Evolutionary conservation across 1,140 invertebrate genomes (phyloP).

Genomic region (Physella acuta): DNA sequence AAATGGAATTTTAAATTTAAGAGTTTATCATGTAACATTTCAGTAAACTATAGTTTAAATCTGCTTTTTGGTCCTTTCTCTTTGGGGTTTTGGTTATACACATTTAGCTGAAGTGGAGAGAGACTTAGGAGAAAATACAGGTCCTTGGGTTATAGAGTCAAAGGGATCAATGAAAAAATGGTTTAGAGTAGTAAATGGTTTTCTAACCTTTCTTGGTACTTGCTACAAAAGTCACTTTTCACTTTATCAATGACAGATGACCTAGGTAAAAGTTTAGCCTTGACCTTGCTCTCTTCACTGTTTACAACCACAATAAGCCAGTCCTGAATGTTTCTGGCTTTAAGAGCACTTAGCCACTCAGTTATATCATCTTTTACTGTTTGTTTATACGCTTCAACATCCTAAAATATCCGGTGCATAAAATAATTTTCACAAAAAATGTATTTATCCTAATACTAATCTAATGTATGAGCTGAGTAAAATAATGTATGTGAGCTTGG

Average conservation of each 20-base stretch:
- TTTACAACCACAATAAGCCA: conserved; percentile 94
- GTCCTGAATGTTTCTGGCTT: conserved; percentile 75
- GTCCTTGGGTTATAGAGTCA: no score
- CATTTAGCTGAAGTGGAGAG: no score
- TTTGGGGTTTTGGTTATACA: no score
- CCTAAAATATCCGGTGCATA: conserved; percentile 70
- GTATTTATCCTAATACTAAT: no score
- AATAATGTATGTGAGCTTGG: no score
- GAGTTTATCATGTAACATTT: no score
- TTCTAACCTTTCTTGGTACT: conserved; percentile 83
- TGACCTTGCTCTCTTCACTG: conserved; percentile 83
- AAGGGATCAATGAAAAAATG: no score
- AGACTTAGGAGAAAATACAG: no score
- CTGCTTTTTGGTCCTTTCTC: no score
- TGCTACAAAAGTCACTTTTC: conserved; percentile 87
- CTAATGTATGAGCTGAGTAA: no score
- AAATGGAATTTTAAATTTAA: background rate
- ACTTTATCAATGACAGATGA: conserved; percentile 94
- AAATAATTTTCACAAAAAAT: background rate
- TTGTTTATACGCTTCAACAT: conserved; percentile 87
- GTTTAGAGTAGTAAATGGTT: no score
- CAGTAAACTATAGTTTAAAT: no score
- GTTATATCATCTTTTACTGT: conserved; percentile 84
- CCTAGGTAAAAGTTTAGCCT: conserved; percentile 82
- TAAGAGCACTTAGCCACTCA: conserved; percentile 79